phyloP scores from a whole-genome alignment of 2,113 vertebrate genomes.

The Pomatorhinus ruficollis region DNA sequence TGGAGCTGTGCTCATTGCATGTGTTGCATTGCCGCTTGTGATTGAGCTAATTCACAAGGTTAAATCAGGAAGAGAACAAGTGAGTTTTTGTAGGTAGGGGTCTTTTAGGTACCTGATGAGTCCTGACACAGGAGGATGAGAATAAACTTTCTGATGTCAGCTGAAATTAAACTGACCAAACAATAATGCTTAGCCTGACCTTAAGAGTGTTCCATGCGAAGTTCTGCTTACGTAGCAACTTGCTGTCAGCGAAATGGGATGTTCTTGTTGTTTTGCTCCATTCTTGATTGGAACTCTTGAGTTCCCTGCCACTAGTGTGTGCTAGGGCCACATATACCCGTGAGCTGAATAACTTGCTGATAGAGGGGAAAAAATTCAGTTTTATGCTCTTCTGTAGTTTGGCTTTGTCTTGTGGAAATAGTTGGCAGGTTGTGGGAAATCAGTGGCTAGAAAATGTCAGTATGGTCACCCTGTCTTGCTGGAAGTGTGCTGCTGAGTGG shows the following conservation, averaged over 20 bases:
- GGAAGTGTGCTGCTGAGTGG: not conserved
- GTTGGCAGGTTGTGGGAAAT: not conserved
- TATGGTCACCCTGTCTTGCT: not conserved
- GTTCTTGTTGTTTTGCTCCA: not conserved
- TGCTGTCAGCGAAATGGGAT: not conserved
- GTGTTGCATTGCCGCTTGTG: not conserved
- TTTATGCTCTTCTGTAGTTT: not conserved
- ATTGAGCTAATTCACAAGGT: not conserved
- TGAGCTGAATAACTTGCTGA: not conserved
- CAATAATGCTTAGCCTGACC: not conserved
- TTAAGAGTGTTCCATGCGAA: not conserved
- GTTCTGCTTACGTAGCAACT: not conserved
- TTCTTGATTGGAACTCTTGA: not conserved
- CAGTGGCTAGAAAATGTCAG: not conserved
- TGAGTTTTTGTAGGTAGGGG: not conserved
- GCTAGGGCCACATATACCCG: not conserved
- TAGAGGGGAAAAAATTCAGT: rapidly evolving
- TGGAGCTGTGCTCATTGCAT: not conserved
- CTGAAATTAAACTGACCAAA: not conserved
- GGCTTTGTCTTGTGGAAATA: not conserved
- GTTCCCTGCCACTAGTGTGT: not conserved
- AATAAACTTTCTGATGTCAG: not conserved
- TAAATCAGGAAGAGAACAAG: not conserved
- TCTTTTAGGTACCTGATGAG: not conserved
- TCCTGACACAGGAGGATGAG: not conserved